Conservation (phyloP, 2,888 invertebrate genomes). For the Podotricha telesiphe region DNA sequence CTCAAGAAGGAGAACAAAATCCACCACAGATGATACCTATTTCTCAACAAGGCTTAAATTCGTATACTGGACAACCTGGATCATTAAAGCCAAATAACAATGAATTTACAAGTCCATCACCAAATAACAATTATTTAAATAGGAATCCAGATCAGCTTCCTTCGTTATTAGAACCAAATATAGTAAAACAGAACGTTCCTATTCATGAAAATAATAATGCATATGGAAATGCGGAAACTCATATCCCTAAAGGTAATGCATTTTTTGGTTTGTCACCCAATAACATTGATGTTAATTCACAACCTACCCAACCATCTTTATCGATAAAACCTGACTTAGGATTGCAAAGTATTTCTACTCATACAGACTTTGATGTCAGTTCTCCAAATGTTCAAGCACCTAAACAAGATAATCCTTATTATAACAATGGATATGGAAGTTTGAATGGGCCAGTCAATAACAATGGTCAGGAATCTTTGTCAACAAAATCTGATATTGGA, state of each 20-base stretch:
- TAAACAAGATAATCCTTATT: slow-evolving; percentile 38
- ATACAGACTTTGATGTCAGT: slow-evolving; percentile 5
- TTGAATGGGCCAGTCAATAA: slow-evolving; percentile 20
- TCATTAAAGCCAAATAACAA: slow-evolving; percentile 1
- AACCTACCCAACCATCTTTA: not conserved
- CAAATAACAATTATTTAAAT: slow-evolving; percentile 8
- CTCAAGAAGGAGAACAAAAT: slow-evolving; percentile 9
- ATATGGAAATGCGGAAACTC: not conserved
- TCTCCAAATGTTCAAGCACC: slow-evolving; percentile 4
- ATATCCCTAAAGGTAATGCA: not conserved
- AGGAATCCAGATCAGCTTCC: not conserved
- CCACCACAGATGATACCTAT: not conserved
- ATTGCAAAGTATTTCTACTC: slow-evolving; percentile 9
- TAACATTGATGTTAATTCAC: slow-evolving; percentile 11
- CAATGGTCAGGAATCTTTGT: not conserved
- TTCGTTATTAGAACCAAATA: not conserved
- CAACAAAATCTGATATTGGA: slow-evolving; percentile 9
- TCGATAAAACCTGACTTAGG: slow-evolving; percentile 9
- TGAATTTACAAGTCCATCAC: not conserved
- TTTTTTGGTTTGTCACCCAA: not conserved
- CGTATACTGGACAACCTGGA: not conserved
- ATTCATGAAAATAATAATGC: not conserved
- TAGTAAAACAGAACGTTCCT: too few species aligned
- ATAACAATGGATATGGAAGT: slow-evolving; percentile 46
- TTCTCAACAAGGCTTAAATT: slow-evolving; percentile 10